Evolutionary conservation across 2,888 invertebrate species (phyloP).

Genomic region (Pseudococcus longispinus): DNA sequence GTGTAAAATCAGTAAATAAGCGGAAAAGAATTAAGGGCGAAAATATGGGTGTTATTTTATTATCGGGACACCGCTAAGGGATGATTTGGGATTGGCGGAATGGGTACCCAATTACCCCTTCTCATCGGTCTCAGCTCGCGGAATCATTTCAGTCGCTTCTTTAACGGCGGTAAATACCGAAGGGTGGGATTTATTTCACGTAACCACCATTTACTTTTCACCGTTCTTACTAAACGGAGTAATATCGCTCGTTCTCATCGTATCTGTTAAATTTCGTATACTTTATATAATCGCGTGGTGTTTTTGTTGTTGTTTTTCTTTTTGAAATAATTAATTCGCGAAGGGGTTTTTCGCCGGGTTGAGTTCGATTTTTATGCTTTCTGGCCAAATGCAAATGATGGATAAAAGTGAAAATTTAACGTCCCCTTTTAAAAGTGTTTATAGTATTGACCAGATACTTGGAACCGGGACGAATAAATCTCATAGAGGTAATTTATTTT

Average conservation of each 20-base stretch:
- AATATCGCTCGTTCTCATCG: constrained; percentile 27
- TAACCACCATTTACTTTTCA: constrained; percentile 56
- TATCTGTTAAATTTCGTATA: neutral
- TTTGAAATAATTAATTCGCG: neutral
- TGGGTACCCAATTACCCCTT: constrained; percentile 55
- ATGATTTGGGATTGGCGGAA: constrained; percentile 57
- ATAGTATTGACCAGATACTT: constrained; percentile 65
- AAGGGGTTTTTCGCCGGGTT: neutral
- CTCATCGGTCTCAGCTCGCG: constrained; percentile 48
- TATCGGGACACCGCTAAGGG: constrained; percentile 55
- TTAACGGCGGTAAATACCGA: constrained; percentile 50
- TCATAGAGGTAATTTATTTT: constrained; percentile 38
- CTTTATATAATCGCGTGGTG: neutral
- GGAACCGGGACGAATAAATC: constrained; percentile 60
- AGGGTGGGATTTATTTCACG: constrained; percentile 56
- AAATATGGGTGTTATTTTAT: constrained; percentile 57
- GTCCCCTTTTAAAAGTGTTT: constrained; percentile 62
- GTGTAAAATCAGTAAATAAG: constrained; percentile 57
- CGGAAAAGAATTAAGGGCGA: constrained; percentile 56
- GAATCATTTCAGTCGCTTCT: constrained; percentile 54
- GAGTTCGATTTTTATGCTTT: neutral
- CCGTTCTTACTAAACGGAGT: constrained; percentile 50
- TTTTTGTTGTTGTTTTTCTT: neutral
- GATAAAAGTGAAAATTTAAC: constrained; percentile 53
- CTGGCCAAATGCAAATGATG: neutral